Evolutionary conservation across 2,113 vertebrate genomes (phyloP), one percentile per base, ranked within the genome.

Genomic region (Forbesichthys agassizii): DNA sequence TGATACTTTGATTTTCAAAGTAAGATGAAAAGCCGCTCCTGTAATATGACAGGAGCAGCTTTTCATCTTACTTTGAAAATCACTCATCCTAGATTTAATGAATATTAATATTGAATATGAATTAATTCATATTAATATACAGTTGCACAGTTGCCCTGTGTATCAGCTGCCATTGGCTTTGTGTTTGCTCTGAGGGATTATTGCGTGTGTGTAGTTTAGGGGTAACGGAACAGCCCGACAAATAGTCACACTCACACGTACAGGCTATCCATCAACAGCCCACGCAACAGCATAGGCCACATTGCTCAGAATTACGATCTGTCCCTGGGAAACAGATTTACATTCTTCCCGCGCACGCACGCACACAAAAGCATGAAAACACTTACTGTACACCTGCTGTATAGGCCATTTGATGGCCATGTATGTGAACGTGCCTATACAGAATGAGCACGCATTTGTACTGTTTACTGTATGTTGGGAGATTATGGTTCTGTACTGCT

Each of bases 261-360:
- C 66, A 77, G 64, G 73, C 83, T 86, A 84, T 82, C 79, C 75
- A 58, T 81, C 77, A 80, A 61, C 68, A 68, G 5, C 11, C 33
- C 68, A 78, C 73, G 52, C 69, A 75, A 73, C 47, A 64, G 62
- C 55, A 9, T 4, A 12, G n/a, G 71, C 78, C 74, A 49, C 4
- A 18, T 75, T 73, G 66, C 66, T 79, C 76, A 46, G 64, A n/a
- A 68, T 20, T 57, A 75, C 18, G 55, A 83, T 82, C 73, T 62
- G 33, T 84, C 64, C 13, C 68, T 33, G 64, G 69, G 77, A 73
- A 85, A 74, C 82, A 73, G 81, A 84, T 86, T 86, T 84, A 73
- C 72, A 79, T 78, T 85, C 70, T 51, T 65, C 11, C 48, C 77
- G 68, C 82, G 79, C 66, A 75, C 62, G 57, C 68, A 36, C 61